Base-by-base conservation (phyloP, 2,888 invertebrate genomes). In the Tortrix viridana region DNA sequence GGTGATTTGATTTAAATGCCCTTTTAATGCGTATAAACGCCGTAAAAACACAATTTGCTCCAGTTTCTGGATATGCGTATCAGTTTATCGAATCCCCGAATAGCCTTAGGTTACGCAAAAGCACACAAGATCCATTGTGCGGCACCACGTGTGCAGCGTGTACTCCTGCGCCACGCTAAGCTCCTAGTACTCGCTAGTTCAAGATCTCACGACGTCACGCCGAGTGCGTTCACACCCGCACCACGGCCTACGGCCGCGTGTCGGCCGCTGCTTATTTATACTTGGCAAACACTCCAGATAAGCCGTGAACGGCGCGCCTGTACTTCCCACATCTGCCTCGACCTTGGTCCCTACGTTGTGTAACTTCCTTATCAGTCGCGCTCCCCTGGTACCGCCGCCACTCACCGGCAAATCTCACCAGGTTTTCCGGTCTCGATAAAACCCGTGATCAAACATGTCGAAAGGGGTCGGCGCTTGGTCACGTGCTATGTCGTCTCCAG, bases 291-390 rank as follows among this genome's bases (percentile, higher is more conserved):
- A 89, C 79, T 80, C 75, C 71, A 83, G 90, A 92, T 89, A 90
- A 88, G 86, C 80, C 69, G 77, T 89, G 82, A 89, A 89, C 86
- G 86, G 76, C 81, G 78, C 75, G 86, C 81, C 81, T 91, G 85
- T 90, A 83, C 87, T 89, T 89, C 88, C 87, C 89, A 89, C 90
- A 89, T 89, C 92, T 89, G 90, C 84, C 79, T 76, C 88, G 90
- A 88, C 91, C 91, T 91, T 92, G 91, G 88, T 84, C 80, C 69
- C 84, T 80, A 70, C 80, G 86, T 89, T 86, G 88, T 84, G 81
- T 88, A 88, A 86, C 82, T 81, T 79, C 78, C 82, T 89, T 90
- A 92, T 92, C 90, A 88, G 90, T 89, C 90, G 88, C 75, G 76
- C 80, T 84, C 78, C 80, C 84, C 82, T 83, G 79, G 80, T 80